Percentiles rank a stretch among this genome's conserved stretches.
Conservation (phyloP, 2,797 vertebrate genomes). For the Podargus strigoides region DNA sequence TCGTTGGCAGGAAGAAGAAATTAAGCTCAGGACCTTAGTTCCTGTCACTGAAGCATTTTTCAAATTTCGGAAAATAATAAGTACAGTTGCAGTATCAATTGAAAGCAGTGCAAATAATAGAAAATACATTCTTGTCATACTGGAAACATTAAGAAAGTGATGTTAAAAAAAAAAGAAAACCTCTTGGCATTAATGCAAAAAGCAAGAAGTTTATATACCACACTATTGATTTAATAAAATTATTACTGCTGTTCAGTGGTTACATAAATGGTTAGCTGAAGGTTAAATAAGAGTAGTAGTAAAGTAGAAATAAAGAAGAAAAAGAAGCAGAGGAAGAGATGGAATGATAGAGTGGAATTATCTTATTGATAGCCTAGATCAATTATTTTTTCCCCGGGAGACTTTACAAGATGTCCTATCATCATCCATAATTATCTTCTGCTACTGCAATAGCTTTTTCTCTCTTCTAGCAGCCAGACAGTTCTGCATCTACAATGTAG, state of each 20-base stretch:
- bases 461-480: neutral
- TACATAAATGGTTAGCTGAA: slow-evolving; percentile 23
- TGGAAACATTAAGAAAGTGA: neutral
- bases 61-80: neutral
- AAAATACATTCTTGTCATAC: neutral
- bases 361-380: neutral
- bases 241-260: neutral
- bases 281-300: slow-evolving; percentile 24
- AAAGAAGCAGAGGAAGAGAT: neutral
- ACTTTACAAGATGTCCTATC: neutral
- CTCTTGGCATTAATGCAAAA: neutral
- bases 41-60: neutral
- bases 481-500: neutral
- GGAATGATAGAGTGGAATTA: neutral
- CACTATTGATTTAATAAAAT: neutral
- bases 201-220: neutral
- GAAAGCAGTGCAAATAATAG: neutral
- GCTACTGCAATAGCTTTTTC: neutral
- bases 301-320: neutral
- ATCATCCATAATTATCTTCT: neutral
- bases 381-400: neutral
- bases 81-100: neutral
- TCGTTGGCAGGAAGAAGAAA: neutral
- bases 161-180: neutral
- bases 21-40: neutral